Conservation (phyloP, 2,888 invertebrate genomes). For the Nesidiocoris tenuis region DNA sequence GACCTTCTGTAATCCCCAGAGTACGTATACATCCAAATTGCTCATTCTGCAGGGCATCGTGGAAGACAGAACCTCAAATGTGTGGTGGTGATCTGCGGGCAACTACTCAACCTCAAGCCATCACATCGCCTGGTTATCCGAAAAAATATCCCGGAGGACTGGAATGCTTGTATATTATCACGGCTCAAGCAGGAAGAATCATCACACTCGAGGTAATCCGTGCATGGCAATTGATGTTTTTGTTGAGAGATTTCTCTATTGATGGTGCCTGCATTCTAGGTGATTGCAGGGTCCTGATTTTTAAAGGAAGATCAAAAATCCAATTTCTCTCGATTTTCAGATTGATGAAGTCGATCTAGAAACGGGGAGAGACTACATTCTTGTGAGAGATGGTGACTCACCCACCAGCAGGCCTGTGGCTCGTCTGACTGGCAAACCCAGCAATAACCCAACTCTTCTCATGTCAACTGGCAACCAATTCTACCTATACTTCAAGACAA, state of each 20-base stretch:
- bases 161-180: slow-evolving; percentile 90
- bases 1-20: background rate
- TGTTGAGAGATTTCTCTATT: too few species aligned
- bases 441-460: slow-evolving; percentile 72
- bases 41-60: slow-evolving; percentile 71
- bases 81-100: slow-evolving; percentile 88
- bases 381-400: slow-evolving; percentile 86
- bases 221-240: too few species aligned
- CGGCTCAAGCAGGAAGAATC: slow-evolving; percentile 85
- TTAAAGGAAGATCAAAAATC: too few species aligned
- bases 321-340: slow-evolving; percentile 53
- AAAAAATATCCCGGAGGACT: slow-evolving; percentile 92
- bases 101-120: slow-evolving; percentile 81
- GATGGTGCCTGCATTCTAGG: too few species aligned
- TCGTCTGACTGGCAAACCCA: slow-evolving; percentile 73
- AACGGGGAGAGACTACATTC: slow-evolving; percentile 78
- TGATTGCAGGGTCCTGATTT: too few species aligned
- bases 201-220: slow-evolving; percentile 76
- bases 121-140: slow-evolving; percentile 90
- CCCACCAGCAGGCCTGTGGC: slow-evolving; percentile 84
- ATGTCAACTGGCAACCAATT: slow-evolving; percentile 87
- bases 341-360: slow-evolving; percentile 83
- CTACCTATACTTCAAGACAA: slow-evolving; percentile 90
- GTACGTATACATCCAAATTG: background rate
- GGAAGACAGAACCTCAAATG: slow-evolving; percentile 91